phyloP scores from a whole-genome alignment of 2,113 vertebrate genomes.

The Thalassarche chlororhynchos region DNA sequence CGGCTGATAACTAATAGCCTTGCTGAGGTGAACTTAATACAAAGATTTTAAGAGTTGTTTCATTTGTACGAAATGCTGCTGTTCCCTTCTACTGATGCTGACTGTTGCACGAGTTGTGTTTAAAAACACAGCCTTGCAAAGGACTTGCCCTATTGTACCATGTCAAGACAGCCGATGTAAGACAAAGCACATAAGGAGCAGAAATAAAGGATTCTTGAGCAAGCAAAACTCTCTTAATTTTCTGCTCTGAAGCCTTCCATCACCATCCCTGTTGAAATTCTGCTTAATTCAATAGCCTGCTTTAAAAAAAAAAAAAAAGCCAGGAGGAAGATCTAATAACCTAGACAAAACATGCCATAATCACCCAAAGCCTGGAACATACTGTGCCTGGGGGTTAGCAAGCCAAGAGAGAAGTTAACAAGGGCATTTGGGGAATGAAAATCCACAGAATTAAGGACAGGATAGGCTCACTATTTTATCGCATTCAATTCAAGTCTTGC shows the following conservation, averaged over 20 bases:
- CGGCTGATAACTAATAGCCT: not conserved
- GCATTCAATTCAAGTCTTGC: not conserved
- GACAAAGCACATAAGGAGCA: not conserved
- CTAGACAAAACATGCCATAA: not conserved
- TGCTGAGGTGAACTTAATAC: not conserved
- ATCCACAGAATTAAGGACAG: not conserved
- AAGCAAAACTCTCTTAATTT: not conserved
- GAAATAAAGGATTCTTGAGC: conserved; percentile 38
- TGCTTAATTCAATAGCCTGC: not conserved
- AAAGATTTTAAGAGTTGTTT: not conserved
- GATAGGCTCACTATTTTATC: not conserved
- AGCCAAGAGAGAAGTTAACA: not conserved
- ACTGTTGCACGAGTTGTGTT: not conserved
- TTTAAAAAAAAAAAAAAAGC: not conserved
- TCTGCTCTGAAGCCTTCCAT: not conserved
- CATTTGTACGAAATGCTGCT: not conserved
- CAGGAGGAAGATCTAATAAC: not conserved
- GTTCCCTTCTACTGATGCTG: not conserved
- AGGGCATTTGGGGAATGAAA: not conserved
- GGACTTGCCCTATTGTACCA: not conserved
- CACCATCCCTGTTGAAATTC: not conserved
- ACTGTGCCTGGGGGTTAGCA: not conserved
- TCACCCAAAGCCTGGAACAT: not conserved
- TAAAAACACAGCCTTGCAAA: not conserved
- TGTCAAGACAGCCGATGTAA: not conserved